Evolutionary conservation across 2,113 vertebrate genomes (phyloP), one percentile per base, ranked within the genome.

Genomic region (Pedionomus torquatus): DNA sequence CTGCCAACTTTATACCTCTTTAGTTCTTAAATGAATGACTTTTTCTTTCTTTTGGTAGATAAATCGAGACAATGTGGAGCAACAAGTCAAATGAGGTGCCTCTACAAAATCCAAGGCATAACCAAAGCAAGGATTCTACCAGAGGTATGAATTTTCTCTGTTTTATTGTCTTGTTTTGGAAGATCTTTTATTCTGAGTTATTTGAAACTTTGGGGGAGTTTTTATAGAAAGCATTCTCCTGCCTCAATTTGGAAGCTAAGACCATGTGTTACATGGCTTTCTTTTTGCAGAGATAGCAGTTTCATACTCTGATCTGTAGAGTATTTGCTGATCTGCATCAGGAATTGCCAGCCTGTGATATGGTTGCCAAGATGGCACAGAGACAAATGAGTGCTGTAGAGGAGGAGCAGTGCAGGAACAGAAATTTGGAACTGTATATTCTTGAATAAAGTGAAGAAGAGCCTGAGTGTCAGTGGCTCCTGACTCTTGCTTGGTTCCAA

Each of bases 1-100:
- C 41, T 35, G 89, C 35, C 86, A 72, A 17, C 25, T 77, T 87
- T 72, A 39, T 55, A 7, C 17, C 26, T 86, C 81, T 90, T 57
- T 37, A 48, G 52, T 57, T 46, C 54, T 95, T 71, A 93, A 5
- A 0, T 86, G 44, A 58, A 41, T 41, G 10, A 41, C 41, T 15
- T 85, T 0, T 20, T 44, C 48, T 0, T 20, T 48, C 46, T 76
- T 81, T 96, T 97, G 96, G 23, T 90, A 99, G 99, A 97, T 99
- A 97, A 98, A 95, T 87, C 96, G 95, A 96, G 98, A 98, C 58
- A 9, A 99, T 99, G 99, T 98, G 98, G 98, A 98, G 98, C 96
- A 98, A 95, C 95, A 98, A 97, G 87, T 97, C 96, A 95, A 98
- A 98, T 94, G 98, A 99, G 79, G 97, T 95, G 82, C 97, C 98